Conservation (phyloP, 2,797 vertebrate genomes). For the Coregonus sp. region DNA sequence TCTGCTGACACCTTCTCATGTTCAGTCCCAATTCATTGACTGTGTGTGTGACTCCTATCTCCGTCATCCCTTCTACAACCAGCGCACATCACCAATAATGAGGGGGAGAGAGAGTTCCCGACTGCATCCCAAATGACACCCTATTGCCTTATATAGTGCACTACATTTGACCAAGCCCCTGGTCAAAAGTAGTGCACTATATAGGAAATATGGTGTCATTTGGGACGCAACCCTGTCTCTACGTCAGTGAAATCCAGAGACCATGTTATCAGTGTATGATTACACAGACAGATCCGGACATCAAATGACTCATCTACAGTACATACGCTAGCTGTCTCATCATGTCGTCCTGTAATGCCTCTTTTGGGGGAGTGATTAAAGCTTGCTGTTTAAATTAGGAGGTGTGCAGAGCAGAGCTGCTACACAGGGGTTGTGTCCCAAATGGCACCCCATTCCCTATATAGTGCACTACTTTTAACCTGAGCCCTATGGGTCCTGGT, state of each 20-base stretch:
- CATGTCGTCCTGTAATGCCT: constrained; percentile 29
- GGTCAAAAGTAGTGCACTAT: neutral
- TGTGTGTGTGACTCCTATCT: constrained; percentile 42
- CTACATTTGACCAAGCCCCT: neutral
- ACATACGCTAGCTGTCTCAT: constrained; percentile 22
- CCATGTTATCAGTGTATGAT: constrained; percentile 42
- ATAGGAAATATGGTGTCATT: constrained; percentile 5
- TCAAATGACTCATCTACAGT: constrained; percentile 38
- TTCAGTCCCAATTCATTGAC: constrained; percentile 58
- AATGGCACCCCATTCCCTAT: neutral
- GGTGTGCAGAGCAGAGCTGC: constrained; percentile 20
- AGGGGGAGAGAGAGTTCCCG: constrained; percentile 44
- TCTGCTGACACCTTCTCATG: constrained; percentile 47
- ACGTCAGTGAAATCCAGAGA: constrained; percentile 23
- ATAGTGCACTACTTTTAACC: neutral
- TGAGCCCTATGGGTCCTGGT: neutral
- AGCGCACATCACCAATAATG: constrained; percentile 54
- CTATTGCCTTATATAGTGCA: neutral
- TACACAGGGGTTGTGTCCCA: neutral
- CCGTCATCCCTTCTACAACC: constrained; percentile 18
- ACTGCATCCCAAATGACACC: neutral
- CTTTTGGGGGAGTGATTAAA: constrained; percentile 41
- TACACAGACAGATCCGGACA: constrained; percentile 27
- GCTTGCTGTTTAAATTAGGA: constrained; percentile 43
- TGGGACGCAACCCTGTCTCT: constrained; percentile 26